A percentile compares a stretch with the other conserved stretches of the same genome.
phyloP scores from a whole-genome alignment of 2,888 invertebrate genomes.

The Parnassius mnemosyne region DNA sequence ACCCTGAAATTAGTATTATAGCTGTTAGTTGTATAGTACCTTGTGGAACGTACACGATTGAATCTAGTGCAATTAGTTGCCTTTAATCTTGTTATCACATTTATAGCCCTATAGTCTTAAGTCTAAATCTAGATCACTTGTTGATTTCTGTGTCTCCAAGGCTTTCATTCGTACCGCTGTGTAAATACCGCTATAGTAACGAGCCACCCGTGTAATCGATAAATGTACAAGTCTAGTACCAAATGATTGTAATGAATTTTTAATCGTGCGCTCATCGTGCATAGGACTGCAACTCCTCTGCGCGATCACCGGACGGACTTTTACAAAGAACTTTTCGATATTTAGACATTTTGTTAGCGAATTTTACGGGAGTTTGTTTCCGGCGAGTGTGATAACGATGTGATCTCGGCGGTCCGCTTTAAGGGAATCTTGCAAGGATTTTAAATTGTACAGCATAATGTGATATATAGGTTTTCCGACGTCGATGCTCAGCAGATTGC shows the following conservation, averaged over 20 bases:
- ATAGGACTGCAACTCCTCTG: not conserved
- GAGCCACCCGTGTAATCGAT: not conserved
- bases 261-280: constrained; percentile 6
- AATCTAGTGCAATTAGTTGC: constrained; percentile 63
- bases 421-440: constrained; percentile 32
- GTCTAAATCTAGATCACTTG: constrained; percentile 21
- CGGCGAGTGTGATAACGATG: too few species aligned
- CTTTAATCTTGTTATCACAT: constrained; percentile 50
- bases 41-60: constrained; percentile 48
- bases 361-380: constrained; percentile 35
- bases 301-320: constrained; percentile 8
- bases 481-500: constrained; percentile 40
- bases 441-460: constrained; percentile 42
- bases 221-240: constrained; percentile 3
- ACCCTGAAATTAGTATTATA: constrained; percentile 43
- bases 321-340: constrained; percentile 15
- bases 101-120: constrained; percentile 28
- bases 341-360: constrained; percentile 23
- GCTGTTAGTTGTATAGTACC: constrained; percentile 39
- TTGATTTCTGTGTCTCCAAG: constrained; percentile 5
- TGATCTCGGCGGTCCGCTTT: constrained; percentile 24
- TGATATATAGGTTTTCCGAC: constrained; percentile 39
- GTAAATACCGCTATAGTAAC: constrained; percentile 17
- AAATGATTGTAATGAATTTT: constrained; percentile 1
- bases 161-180: not conserved